Evolutionary conservation across 2,888 invertebrate genomes (phyloP).

Genomic region (Bruchidius siliquastri): DNA sequence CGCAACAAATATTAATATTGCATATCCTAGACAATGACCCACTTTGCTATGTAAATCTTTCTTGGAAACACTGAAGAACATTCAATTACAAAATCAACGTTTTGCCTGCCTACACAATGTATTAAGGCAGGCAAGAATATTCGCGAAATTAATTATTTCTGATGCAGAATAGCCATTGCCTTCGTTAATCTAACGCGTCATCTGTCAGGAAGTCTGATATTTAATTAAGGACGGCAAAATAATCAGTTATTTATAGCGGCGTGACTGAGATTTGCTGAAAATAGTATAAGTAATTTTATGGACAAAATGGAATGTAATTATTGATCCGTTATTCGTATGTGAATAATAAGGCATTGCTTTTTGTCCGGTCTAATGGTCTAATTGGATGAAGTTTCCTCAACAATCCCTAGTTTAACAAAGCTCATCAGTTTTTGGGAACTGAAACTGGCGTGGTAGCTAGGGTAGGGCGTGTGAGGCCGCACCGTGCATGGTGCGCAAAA

Average conservation of each 20-base stretch:
- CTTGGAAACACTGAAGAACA: background rate
- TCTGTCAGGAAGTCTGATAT: background rate
- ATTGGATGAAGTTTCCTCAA: too few species aligned
- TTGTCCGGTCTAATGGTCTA: too few species aligned
- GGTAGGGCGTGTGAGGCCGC: too few species aligned
- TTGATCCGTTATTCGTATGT: background rate
- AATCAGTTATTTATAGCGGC: background rate
- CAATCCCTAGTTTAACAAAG: too few species aligned
- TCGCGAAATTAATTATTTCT: background rate
- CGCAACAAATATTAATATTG: background rate
- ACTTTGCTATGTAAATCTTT: background rate
- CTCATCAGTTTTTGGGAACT: too few species aligned
- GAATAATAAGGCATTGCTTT: too few species aligned
- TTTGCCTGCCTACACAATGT: background rate
- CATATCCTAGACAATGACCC: background rate
- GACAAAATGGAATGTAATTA: background rate
- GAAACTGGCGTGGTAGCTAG: too few species aligned
- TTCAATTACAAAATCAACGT: background rate
- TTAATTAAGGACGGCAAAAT: background rate
- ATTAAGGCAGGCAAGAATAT: background rate
- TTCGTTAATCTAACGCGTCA: background rate
- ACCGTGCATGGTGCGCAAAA: too few species aligned
- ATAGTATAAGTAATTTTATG: background rate
- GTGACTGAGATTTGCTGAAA: background rate
- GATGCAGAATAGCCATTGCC: background rate